Conservation (phyloP, 2,888 invertebrate species). For the Cordylochernes scorpioides region DNA sequence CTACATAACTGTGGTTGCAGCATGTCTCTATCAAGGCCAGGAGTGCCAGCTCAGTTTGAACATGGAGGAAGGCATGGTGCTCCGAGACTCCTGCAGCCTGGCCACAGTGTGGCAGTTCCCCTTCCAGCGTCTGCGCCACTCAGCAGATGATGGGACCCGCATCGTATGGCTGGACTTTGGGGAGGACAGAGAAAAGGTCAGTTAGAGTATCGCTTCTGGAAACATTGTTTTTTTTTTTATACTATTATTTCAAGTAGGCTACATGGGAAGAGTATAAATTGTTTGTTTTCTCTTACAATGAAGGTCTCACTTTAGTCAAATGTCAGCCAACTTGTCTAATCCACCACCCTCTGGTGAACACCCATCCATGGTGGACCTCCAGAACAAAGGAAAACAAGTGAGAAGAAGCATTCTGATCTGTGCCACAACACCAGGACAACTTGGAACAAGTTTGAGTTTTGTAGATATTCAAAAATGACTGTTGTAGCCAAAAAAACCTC, state of each 20-base stretch:
- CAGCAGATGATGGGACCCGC: conserved; percentile 74
- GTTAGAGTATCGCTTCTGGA: too few relatives aligned
- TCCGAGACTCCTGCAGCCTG: conserved; percentile 31
- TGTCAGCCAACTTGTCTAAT: too few relatives aligned
- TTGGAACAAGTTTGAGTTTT: too few relatives aligned
- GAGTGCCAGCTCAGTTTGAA: conserved; percentile 35
- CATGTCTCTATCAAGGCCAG: conserved; percentile 12
- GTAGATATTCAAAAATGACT: too few relatives aligned
- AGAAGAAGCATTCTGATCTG: too few relatives aligned
- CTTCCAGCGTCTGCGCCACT: conserved; percentile 70
- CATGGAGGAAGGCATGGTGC: conserved; percentile 56
- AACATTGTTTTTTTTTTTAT: too few relatives aligned
- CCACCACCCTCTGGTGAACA: too few relatives aligned
- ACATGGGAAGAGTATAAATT: not conserved
- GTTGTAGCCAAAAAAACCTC: too few relatives aligned
- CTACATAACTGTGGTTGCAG: conserved; percentile 4
- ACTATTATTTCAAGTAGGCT: not conserved
- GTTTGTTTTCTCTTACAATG: not conserved
- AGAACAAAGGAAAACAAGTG: too few relatives aligned
- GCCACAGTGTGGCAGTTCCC: conserved; percentile 55
- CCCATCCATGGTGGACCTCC: too few relatives aligned
- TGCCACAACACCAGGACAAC: too few relatives aligned
- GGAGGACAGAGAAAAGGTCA: conserved; percentile 33
- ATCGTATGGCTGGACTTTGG: conserved; percentile 80
- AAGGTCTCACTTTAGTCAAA: too few relatives aligned